Evolutionary conservation across 2,888 invertebrate genomes (phyloP).

Genomic region (Ormia ochracea): DNA sequence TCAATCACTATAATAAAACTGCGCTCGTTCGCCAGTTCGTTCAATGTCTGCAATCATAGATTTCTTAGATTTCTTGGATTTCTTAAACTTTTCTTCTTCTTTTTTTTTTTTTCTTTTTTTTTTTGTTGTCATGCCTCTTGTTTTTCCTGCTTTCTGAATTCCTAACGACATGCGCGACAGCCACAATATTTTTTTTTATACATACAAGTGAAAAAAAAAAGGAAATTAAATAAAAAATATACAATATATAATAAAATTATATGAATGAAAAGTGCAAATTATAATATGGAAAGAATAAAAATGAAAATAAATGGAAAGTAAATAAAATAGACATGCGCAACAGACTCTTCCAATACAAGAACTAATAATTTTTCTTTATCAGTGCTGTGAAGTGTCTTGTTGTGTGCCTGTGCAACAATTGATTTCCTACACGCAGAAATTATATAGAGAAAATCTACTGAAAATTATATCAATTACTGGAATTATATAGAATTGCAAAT

Average conservation of each 20-base stretch:
- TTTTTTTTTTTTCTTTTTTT: neutral
- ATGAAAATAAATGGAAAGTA: neutral
- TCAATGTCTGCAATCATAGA: conserved; percentile 14
- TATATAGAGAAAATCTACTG: neutral
- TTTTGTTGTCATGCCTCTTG: conserved; percentile 36
- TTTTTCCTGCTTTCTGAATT: conserved; percentile 41
- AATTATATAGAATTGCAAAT: conserved; percentile 7
- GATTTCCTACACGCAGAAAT: neutral
- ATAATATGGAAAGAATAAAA: conserved; percentile 32
- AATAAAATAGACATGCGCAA: conserved; percentile 13
- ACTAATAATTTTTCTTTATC: neutral
- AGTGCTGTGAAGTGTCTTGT: neutral
- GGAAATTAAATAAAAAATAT: neutral
- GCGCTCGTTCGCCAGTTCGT: neutral
- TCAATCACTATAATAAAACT: conserved; percentile 56
- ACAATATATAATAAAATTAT: conserved; percentile 28
- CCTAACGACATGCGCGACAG: conserved; percentile 40
- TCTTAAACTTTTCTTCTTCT: conserved; percentile 6
- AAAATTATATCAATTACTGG: conserved; percentile 12
- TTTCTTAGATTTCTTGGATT: conserved; percentile 58
- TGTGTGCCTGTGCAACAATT: neutral
- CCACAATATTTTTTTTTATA: conserved; percentile 9
- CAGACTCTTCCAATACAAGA: conserved; percentile 8
- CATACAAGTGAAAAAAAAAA: no score
- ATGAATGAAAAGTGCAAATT: conserved; percentile 61